Evolutionary conservation across 2,888 invertebrate genomes (phyloP), one percentile per base, ranked within the genome.

Genomic region (Resseliella maxima): DNA sequence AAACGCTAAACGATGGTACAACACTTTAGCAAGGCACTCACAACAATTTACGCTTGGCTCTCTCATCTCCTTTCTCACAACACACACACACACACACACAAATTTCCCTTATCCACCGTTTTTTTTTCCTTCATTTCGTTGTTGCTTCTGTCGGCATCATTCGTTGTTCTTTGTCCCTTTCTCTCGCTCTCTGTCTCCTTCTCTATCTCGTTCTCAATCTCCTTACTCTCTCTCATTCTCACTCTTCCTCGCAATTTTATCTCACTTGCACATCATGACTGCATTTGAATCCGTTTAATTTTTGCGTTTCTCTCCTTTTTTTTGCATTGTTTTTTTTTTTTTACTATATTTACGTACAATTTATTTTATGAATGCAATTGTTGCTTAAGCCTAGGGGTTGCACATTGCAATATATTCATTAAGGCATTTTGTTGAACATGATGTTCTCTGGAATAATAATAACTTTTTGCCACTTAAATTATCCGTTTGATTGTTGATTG

Each of bases 331-430:
- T 45, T 45, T 45, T 45, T n/a, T 27, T 72, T 24, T 27, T 59
- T 59, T 59, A 24, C 59, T 27, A 27, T n/a, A 24, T 72, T 31
- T 31, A 72, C 72, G 72, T 72, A 31, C 72, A 72, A 72, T 72
- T 72, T 72, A 72, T 72, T 72, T 72, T 72, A 72, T 72, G 72
- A 72, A 72, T 72, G 31, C 72, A 31, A 72, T 72, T 72, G 72
- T 72, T 72, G 72, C 72, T 72, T 31, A 35, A 72, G 72, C 72
- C 72, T 15, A 72, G 72, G 72, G 72, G 72, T 72, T 31, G 59
- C 1, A 27, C 24, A 59, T 59, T 2, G 1, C 27, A 59, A 59
- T 27, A 24, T 59, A 8, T 59, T 59, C 5, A 18, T 31, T 35
- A n/a, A 15, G 21, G 72, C 31, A n/a, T 24, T 8, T 24, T 59